Base-by-base conservation (phyloP, 2,888 invertebrate genomes). In the Lasioglossum figueresi region DNA sequence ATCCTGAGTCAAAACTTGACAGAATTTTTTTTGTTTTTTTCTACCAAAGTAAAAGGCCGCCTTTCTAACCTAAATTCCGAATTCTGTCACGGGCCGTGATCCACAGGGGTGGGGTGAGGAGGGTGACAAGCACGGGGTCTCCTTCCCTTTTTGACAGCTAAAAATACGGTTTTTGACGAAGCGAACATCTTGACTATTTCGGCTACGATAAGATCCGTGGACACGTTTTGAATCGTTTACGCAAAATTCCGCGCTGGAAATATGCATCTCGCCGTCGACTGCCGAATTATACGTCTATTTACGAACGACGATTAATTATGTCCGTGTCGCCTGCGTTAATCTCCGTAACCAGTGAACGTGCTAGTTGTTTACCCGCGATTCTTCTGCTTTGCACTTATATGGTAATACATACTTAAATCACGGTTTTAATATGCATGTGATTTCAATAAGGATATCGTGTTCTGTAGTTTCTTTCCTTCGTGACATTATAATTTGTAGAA, bases 121-220 rank as follows among this genome's bases (percentile, higher is more conserved):
- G 72, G 70, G 71, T 31, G 76, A 72, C 68, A 74, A 73, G 71
- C 70, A 48, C 66, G 43, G 72, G 63, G 45, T 85, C 83, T 83
- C 79, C 71, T 76, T 37, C 66, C 77, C 82, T 85, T 88, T 89
- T 87, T 87, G 83, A 88, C 83, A 89, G 89, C 89, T 90, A 90
- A 90, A 90, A 90, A 90, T 90, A 90, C 85, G 59, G 71, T 88
- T 90, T 89, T 90, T 88, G 85, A 88, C 76, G 83, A 68, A 68
- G 66, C 70, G 73, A 76, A 71, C 79, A 72, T n/a, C 76, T 83
- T 52, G 81, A 82, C 88, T 88, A 89, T 87, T 90, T 87, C 89
- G 89, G 89, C 79, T 59, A 77, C 83, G 76, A 84, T 71, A 82
- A 52, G 48, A 68, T 23, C 43, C 59, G 31, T 34, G 63, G 59